Evolutionary conservation across 2,888 invertebrate species (phyloP), one percentile per base, ranked within the genome.

Genomic region (Drosophila kokeensis): DNA sequence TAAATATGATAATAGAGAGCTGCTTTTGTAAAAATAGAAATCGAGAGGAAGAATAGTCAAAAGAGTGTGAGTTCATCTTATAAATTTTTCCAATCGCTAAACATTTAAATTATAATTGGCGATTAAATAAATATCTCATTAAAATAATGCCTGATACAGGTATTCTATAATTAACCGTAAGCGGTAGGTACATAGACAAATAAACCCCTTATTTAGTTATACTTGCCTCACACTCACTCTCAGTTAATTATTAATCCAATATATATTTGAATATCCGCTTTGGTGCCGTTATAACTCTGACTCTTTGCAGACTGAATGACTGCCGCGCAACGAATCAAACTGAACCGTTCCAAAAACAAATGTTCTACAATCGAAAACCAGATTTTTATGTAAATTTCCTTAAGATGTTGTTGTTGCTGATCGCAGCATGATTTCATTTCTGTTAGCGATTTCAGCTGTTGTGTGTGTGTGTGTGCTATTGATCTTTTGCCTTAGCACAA

Each of bases 341-440:
- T 27, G 4, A 54, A 36, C 13, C 36, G 48, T 62, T 63, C 27
- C 54, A 24, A 65, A 45, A 62, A 45, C 45, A 65, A 75, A 80
- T 59, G 67, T 82, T 82, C 82, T 73, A 65, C 77, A 61, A 60
- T 29, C 59, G 24, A 50, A 84, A 88, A 85, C 86, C 82, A 81
- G 90, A 89, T 79, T 83, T 77, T 50, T 89, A 89, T 87, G 83
- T 83, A 73, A 89, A 87, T 87, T 82, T 76, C 50, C 69, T 74
- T 59, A 66, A 59, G 49, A 66, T 49, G 40, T 57, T 69, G 13
- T 40, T 67, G 52, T 15, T 60, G 38, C 42, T 60, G 65, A 53
- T 66, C 45, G n/a, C 66, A 71, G 66, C 78, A 72, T 81, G 86
- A 89, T 85, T 85, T 78, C 82, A 82, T 82, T 81, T 73, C 60